Percentiles rank a stretch among this genome's conserved stretches.
These are phyloP conservation scores for Dysidea cf. avara DNA, from an alignment of 37 sponge, comb jelly and placozoan genomes.

Conservation along the genomic window DNA sequence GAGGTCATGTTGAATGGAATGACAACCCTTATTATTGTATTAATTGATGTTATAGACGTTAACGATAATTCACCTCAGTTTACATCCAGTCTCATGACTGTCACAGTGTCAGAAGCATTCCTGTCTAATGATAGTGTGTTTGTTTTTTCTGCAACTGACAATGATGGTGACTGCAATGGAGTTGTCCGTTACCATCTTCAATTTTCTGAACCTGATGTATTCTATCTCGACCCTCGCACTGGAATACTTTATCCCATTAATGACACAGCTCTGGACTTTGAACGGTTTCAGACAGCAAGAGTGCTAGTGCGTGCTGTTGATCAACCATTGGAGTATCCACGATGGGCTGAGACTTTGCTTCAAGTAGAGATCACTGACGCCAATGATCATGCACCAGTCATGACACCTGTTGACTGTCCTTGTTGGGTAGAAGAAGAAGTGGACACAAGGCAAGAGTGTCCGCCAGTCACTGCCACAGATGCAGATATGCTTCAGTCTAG, in stretches of 20 bases:
- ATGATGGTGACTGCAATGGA: conserved; percentile 54
- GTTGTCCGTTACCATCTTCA: conserved; percentile 39
- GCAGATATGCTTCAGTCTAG: conserved; percentile 17
- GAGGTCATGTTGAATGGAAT: conserved; percentile 21
- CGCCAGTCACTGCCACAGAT: conserved; percentile 50
- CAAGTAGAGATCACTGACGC: conserved; percentile 23
- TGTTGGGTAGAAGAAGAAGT: conserved; percentile 60
- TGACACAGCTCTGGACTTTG: conserved; percentile 51
- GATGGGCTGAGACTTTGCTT: conserved; percentile 34
- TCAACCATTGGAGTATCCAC: background rate
- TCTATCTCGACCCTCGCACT: conserved; percentile 49
- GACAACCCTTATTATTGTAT: conserved; percentile 9
- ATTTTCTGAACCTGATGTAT: conserved; percentile 46
- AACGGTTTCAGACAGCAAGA: conserved; percentile 16
- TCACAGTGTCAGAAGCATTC: conserved; percentile 28
- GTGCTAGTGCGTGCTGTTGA: conserved; percentile 58
- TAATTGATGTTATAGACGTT: conserved; percentile 21
- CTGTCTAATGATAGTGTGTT: conserved; percentile 17
- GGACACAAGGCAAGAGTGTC: conserved; percentile 14
- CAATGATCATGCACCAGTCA: conserved; percentile 52
- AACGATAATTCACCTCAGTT: conserved; percentile 72
- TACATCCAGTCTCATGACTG: background rate
- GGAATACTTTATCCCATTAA: conserved; percentile 45
- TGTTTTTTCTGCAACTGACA: conserved; percentile 59
- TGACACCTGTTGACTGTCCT: conserved; percentile 54